Evolutionary conservation across 2,888 invertebrate genomes (phyloP).

Genomic region (Apamea epomidion): DNA sequence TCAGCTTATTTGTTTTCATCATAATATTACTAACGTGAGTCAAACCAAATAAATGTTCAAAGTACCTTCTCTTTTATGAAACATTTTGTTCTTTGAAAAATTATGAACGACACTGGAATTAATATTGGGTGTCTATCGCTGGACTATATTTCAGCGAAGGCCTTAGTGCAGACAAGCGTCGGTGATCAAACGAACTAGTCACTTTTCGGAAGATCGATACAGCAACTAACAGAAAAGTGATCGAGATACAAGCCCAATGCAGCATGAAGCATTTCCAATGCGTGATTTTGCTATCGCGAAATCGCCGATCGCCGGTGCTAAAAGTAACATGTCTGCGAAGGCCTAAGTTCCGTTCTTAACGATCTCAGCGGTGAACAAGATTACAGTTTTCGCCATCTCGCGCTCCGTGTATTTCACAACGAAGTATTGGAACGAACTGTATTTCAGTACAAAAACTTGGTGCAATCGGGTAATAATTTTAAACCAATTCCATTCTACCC

Average conservation of each 20-base stretch:
- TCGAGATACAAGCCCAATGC: background rate
- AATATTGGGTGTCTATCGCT: slow-evolving; percentile 8
- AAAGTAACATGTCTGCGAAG: background rate
- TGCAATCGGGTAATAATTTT: slow-evolving; percentile 47
- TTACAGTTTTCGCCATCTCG: slow-evolving; percentile 8
- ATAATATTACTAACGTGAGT: slow-evolving; percentile 7
- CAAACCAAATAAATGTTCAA: slow-evolving; percentile 31
- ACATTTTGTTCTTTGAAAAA: slow-evolving; percentile 11
- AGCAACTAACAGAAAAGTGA: background rate
- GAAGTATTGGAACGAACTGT: slow-evolving; percentile 24
- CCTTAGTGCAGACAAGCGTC: background rate
- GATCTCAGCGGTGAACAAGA: slow-evolving; percentile 19
- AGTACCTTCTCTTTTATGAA: background rate
- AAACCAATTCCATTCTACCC: slow-evolving; percentile 34
- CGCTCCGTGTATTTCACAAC: slow-evolving; percentile 5
- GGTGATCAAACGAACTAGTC: background rate
- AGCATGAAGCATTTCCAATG: background rate
- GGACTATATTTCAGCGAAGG: background rate
- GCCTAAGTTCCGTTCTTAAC: background rate
- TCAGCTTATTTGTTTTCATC: slow-evolving; percentile 42
- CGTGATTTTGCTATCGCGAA: background rate
- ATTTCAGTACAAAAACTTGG: slow-evolving; percentile 36
- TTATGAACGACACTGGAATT: background rate
- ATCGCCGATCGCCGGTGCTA: background rate
- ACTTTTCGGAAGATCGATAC: background rate